phyloP scores from a whole-genome alignment of 2,113 vertebrate species.

The Emydura subglobosa region DNA sequence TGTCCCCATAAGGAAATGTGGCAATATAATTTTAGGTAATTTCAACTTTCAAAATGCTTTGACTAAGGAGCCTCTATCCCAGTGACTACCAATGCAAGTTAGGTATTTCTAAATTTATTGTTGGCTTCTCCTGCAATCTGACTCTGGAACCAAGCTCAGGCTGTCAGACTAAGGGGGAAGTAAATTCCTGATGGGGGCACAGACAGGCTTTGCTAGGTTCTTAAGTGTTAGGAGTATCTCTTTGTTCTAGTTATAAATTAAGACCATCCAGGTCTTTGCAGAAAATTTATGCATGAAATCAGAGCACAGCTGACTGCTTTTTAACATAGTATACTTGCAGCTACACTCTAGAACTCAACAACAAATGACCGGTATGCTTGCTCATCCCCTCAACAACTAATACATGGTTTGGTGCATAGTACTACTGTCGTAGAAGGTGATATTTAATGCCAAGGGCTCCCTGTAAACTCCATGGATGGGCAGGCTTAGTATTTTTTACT shows the following conservation, averaged over 20 bases:
- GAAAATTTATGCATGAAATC: not conserved
- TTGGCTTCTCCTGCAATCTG: not conserved
- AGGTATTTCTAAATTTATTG: not conserved
- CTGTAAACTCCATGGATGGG: not conserved
- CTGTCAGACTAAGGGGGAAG: not conserved
- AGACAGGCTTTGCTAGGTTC: not conserved
- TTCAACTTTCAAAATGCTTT: not conserved
- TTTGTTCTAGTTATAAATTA: not conserved
- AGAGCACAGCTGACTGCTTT: not conserved
- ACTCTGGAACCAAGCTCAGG: not conserved
- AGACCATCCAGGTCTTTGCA: not conserved
- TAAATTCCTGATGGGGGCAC: not conserved
- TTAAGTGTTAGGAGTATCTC: not conserved
- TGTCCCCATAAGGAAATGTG: not conserved
- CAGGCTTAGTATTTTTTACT: not conserved
- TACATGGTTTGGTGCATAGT: not conserved
- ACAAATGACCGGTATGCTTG: accelerated
- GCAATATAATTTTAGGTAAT: not conserved
- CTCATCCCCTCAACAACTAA: not conserved
- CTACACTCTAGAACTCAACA: accelerated
- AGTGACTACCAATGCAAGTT: not conserved
- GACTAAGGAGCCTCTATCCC: not conserved
- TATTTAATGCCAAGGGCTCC: not conserved
- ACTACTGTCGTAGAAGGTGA: not conserved
- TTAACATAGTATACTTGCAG: accelerated